Conservation (phyloP, 2,888 invertebrate genomes). For the Lepidocyrtoides sp. region DNA sequence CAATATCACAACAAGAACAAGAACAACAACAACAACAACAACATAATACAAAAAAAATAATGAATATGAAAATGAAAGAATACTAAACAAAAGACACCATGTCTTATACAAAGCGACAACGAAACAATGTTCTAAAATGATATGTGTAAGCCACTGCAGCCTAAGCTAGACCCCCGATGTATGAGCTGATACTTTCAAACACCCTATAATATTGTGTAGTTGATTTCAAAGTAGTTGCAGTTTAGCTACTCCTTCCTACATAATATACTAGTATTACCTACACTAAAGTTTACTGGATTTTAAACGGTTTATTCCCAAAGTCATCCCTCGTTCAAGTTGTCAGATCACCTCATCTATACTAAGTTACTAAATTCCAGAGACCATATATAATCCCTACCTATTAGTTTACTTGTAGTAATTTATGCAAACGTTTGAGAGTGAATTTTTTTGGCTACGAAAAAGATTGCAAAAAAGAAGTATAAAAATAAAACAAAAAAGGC, state of each 20-base stretch:
- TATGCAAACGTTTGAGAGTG: neutral
- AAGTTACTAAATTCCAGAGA: neutral
- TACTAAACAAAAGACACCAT: slow-evolving; percentile 42
- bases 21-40: neutral
- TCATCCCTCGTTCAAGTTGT: too few relatives aligned
- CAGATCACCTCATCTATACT: too few relatives aligned
- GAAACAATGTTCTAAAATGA: slow-evolving; percentile 1
- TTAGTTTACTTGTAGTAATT: neutral
- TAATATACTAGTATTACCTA: too few relatives aligned
- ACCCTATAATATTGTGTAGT: neutral
- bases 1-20: slow-evolving; percentile 45
- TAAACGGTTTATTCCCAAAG: too few relatives aligned
- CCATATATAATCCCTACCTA: neutral
- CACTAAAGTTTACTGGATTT: too few relatives aligned
- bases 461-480: slow-evolving; percentile 32
- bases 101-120: slow-evolving; percentile 19
- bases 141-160: neutral
- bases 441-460: slow-evolving; percentile 19
- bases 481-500: slow-evolving; percentile 48
- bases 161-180: neutral
- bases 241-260: neutral
- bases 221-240: too few relatives aligned
- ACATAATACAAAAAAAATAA: neutral
- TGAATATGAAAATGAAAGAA: slow-evolving; percentile 10
- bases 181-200: neutral